Evolutionary conservation across 2,113 vertebrate genomes (phyloP).

Genomic region (Nerophis lumbriciformis): DNA sequence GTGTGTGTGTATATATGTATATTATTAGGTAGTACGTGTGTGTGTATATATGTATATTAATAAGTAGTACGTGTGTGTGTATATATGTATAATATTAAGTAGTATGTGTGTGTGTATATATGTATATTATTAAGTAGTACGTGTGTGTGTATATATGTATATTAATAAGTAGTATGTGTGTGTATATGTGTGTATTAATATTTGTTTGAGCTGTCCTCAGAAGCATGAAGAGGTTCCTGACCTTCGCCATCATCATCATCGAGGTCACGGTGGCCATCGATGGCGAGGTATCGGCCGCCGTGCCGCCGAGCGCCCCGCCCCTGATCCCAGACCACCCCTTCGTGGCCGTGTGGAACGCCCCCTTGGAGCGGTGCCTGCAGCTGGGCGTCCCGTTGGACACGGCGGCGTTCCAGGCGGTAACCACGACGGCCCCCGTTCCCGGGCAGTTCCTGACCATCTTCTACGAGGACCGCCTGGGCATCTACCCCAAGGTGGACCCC

Average conservation of each 20-base stretch:
- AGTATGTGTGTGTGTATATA: too few species aligned
- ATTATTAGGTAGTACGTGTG: too few species aligned
- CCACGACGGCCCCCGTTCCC: constrained; percentile 54
- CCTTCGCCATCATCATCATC: constrained; percentile 25
- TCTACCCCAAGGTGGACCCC: constrained; percentile 77
- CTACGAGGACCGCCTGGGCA: constrained; percentile 82
- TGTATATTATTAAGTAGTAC: too few species aligned
- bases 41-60: too few species aligned
- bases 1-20: too few species aligned
- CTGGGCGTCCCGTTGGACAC: constrained; percentile 71
- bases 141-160: too few species aligned
- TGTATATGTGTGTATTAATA: too few species aligned
- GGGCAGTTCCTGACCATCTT: constrained; percentile 81
- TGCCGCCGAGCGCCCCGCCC: constrained; percentile 57
- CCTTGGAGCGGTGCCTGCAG: constrained; percentile 69
- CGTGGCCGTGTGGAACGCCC: constrained; percentile 80
- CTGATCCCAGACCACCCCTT: constrained; percentile 71
- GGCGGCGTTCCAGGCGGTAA: constrained; percentile 71
- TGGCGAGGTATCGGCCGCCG: background rate
- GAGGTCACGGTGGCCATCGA: background rate
- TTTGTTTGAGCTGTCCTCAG: background rate
- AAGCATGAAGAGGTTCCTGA: constrained; percentile 18
- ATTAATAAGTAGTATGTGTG: too few species aligned
- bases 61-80: too few species aligned
- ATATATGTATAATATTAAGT: too few species aligned